phyloP scores from a whole-genome alignment of 2,113 vertebrate species.

The Channa argus region DNA sequence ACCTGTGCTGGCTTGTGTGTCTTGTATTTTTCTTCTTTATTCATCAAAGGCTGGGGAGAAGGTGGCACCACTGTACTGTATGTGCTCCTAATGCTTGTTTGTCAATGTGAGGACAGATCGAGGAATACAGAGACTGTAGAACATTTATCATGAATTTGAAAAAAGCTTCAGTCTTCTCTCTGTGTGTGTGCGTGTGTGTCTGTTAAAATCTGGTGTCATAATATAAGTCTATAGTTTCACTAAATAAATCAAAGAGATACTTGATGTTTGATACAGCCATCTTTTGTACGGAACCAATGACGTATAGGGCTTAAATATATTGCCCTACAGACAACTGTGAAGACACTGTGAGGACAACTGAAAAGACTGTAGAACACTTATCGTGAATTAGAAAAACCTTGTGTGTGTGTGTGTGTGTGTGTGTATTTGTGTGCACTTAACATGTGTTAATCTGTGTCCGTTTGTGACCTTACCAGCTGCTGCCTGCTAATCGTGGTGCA shows the following conservation, averaged over 20 bases:
- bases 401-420: neutral
- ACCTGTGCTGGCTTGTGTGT: slow-evolving; percentile 17
- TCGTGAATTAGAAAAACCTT: too few species aligned
- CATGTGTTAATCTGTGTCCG: neutral
- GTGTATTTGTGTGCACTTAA: neutral
- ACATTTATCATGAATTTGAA: slow-evolving; percentile 36
- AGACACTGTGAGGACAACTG: too few species aligned
- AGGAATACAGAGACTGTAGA: slow-evolving; percentile 33
- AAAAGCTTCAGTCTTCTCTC: slow-evolving; percentile 31
- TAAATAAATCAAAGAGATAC: too few species aligned
- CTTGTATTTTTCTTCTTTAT: slow-evolving; percentile 41
- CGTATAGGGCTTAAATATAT: too few species aligned
- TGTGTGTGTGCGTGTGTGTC: slow-evolving; percentile 7
- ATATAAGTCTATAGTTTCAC: too few species aligned
- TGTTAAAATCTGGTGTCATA: too few species aligned
- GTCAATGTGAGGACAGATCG: slow-evolving; percentile 31
- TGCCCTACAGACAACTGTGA: too few species aligned
- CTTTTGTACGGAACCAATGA: too few species aligned
- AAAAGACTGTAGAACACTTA: too few species aligned
- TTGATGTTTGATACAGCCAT: too few species aligned
- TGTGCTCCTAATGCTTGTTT: slow-evolving; percentile 13
- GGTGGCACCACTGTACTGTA: neutral
- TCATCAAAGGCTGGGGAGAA: slow-evolving; percentile 54
- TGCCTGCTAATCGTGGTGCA: slow-evolving; percentile 61
- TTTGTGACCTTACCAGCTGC: slow-evolving; percentile 74